Conservation (phyloP, 53 echinoderm and acorn worm species). For the Apostichopus leukothele region DNA sequence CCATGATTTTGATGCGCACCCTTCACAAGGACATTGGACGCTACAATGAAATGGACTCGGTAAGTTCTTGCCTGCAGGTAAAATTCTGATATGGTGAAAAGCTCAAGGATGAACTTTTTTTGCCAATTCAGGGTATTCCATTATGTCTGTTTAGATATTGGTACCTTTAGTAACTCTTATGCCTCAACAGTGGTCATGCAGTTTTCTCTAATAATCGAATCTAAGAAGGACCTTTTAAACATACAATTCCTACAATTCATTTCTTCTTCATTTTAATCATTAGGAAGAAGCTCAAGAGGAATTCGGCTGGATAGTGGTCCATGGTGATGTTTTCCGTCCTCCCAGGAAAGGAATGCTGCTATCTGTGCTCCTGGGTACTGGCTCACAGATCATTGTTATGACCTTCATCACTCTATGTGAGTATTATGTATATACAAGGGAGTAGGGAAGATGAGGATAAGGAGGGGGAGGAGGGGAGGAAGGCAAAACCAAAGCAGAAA, state of each 20-base stretch:
- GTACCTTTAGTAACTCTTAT: too few relatives aligned
- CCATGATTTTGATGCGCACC: conserved; percentile 92
- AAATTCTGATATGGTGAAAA: background rate
- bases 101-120: background rate
- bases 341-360: conserved; percentile 89
- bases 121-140: too few relatives aligned
- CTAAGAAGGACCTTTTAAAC: too few relatives aligned
- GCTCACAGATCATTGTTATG: conserved; percentile 89
- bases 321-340: conserved; percentile 93
- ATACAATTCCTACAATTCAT: too few relatives aligned
- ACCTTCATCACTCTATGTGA: conserved; percentile 89
- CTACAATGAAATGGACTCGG: conserved; percentile 93
- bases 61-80: conserved; percentile 27
- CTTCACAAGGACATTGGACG: conserved; percentile 96
- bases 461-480: too few relatives aligned
- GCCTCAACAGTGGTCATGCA: too few relatives aligned
- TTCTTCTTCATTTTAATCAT: background rate
- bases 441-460: background rate
- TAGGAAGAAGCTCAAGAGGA: conserved; percentile 96
- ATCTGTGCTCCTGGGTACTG: conserved; percentile 91
- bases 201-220: too few relatives aligned
- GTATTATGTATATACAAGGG: conserved; percentile 23
- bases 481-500: too few relatives aligned
- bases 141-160: too few relatives aligned
- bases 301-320: conserved; percentile 93